Evolutionary conservation across 2,888 invertebrate species (phyloP).

Genomic region (Cylindroiulus punctatus): DNA sequence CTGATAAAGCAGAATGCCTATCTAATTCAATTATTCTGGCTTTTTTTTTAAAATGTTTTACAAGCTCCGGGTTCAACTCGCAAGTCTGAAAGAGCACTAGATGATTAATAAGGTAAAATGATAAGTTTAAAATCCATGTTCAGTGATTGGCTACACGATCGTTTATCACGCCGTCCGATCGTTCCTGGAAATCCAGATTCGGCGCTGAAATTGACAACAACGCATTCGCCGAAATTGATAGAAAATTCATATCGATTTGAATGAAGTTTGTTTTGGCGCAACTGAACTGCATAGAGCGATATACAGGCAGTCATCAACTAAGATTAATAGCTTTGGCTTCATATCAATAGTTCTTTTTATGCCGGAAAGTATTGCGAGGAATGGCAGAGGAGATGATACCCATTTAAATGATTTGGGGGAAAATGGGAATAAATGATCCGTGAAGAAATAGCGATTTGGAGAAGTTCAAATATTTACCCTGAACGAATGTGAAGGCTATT

Average conservation of each 20-base stretch:
- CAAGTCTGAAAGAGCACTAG: background rate
- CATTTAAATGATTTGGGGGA: background rate
- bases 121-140: background rate
- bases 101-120: slow-evolving; percentile 4
- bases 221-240: background rate
- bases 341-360: background rate
- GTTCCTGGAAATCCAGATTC: background rate
- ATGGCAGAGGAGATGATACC: background rate
- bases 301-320: slow-evolving; percentile 1
- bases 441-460: background rate
- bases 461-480: background rate
- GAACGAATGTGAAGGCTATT: background rate
- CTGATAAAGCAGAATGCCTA: too few species aligned
- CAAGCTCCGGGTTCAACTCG: background rate
- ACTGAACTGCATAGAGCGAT: background rate
- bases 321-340: slow-evolving; percentile 31
- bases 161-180: background rate
- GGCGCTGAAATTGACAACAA: background rate
- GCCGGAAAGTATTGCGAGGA: background rate
- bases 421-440: background rate
- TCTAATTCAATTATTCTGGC: too few species aligned
- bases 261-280: background rate
- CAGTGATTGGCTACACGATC: background rate
- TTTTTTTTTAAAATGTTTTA: background rate
- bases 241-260: slow-evolving; percentile 39